These are phyloP conservation scores for Limnothrissa miodon DNA, from an alignment of 2,113 vertebrate genomes.

Conservation along the genomic window DNA sequence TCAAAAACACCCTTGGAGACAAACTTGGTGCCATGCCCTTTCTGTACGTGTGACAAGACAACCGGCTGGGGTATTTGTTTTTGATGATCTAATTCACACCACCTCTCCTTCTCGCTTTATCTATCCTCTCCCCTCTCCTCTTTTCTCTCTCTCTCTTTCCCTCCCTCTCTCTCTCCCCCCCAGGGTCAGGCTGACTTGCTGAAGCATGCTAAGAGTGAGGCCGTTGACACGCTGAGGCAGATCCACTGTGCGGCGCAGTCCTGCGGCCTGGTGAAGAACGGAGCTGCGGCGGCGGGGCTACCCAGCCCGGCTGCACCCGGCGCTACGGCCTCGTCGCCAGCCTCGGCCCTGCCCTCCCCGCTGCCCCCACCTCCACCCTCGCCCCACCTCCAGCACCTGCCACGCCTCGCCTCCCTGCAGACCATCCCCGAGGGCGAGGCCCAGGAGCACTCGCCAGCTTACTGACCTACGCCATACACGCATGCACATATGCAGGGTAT, in stretches of 20 bases:
- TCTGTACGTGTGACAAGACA: no score
- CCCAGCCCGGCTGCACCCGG: slow-evolving; percentile 43
- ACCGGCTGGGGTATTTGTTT: no score
- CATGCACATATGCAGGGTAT: slow-evolving; percentile 27
- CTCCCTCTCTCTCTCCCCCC: not conserved
- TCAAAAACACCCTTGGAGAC: no score
- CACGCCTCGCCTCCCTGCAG: slow-evolving; percentile 61
- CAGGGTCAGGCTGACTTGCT: slow-evolving; percentile 90
- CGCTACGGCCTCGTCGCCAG: slow-evolving; percentile 43
- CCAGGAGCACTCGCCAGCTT: slow-evolving; percentile 56
- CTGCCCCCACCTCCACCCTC: not conserved
- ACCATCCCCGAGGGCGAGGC: slow-evolving; percentile 72
- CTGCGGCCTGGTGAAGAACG: slow-evolving; percentile 83
- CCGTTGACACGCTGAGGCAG: slow-evolving; percentile 84
- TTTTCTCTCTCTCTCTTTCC: slow-evolving; percentile 8
- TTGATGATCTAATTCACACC: not conserved
- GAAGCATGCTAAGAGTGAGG: slow-evolving; percentile 85
- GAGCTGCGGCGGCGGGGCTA: slow-evolving; percentile 74
- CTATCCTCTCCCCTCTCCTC: not conserved
- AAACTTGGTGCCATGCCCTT: no score
- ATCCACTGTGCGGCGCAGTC: slow-evolving; percentile 89
- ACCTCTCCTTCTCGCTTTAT: slow-evolving; percentile 13
- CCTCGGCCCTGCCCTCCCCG: not conserved
- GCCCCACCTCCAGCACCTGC: slow-evolving; percentile 59
- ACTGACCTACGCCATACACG: slow-evolving; percentile 69